Evolutionary conservation across 1,140 invertebrate genomes (phyloP).

Genomic region (Ips nitidus): DNA sequence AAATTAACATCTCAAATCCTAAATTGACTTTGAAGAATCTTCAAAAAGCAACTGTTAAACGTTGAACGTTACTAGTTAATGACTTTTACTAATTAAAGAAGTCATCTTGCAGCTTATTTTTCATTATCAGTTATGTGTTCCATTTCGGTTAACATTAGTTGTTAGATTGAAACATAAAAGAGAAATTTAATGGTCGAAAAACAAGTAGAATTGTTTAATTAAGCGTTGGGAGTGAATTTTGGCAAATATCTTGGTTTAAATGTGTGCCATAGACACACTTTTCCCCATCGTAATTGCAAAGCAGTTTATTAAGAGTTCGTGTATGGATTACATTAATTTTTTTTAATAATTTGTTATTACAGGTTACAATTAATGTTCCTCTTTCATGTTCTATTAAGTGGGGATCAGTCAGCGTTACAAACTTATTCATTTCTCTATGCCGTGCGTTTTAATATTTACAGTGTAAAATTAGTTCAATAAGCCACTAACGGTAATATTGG

Average conservation of each 20-base stretch:
- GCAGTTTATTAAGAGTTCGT: slow-evolving; percentile 12
- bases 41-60: background rate
- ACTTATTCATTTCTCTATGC: slow-evolving; percentile 26
- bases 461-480: slow-evolving; percentile 29
- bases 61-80: background rate
- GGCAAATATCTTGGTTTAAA: slow-evolving; percentile 23
- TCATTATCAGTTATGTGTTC: background rate
- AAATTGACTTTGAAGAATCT: too few relatives aligned
- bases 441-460: slow-evolving; percentile 30
- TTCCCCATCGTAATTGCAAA: slow-evolving; percentile 24
- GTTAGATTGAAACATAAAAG: slow-evolving; percentile 3
- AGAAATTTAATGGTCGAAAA: slow-evolving; percentile 20
- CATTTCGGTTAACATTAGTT: background rate
- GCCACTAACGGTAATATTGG: slow-evolving; percentile 15
- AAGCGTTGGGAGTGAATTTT: slow-evolving; percentile 8
- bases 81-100: background rate
- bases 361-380: slow-evolving; percentile 27
- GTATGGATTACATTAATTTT: slow-evolving; percentile 21
- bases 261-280: slow-evolving; percentile 32
- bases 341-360: slow-evolving; percentile 34
- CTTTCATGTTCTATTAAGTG: slow-evolving; percentile 38
- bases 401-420: slow-evolving; percentile 25
- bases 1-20: too few relatives aligned
- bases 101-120: background rate
- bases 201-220: slow-evolving; percentile 16